Evolutionary conservation across 2,113 vertebrate species (phyloP), one percentile per base, ranked within the genome.

Genomic region (Apistogramma diplotaenia): DNA sequence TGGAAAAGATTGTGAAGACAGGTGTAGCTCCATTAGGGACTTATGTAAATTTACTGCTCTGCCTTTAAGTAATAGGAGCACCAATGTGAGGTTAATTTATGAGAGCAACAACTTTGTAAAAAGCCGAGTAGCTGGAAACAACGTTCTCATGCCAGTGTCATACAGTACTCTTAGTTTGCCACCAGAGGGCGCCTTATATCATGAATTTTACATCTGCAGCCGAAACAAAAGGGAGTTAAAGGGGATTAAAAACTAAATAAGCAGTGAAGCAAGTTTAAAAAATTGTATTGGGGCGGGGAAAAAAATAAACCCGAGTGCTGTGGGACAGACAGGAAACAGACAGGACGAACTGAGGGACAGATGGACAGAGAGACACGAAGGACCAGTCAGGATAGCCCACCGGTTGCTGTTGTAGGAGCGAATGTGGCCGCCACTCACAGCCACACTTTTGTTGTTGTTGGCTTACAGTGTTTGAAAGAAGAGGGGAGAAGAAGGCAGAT

Each of bases 381-480:
- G 83, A 93, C 87, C 92, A 90, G 90, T 92, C 85, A 91, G 93
- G 91, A 92, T 92, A 94, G 94, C 95, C 94, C 95, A 96, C 95
- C 95, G 91, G 93, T 95, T 95, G 89, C 90, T 94, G 92, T 92
- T 92, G 95, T 91, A 94, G 94, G 95, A 93, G 90, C 93, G 88
- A 80, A 93, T 91, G 87, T 81, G 93, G 89, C 86, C 93, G 83
- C 92, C 94, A 70, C 94, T 94, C 92, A 93, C 91, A 77, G 91
- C 91, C 84, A 93, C 91, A 90, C 85, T 92, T 94, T 94, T 94
- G 94, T 70, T 92, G 93, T 90, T 90, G 90, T 90, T 93, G 92
- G 93, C 95, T 93, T 93, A 92, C 91, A 88, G 79, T 72, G 87
- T 89, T 93, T 73, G 81, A 58, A 85, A 87, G 83, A 89, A 92